Evolutionary conservation across 2,888 invertebrate genomes (phyloP).

Genomic region (Parnassius apollo): DNA sequence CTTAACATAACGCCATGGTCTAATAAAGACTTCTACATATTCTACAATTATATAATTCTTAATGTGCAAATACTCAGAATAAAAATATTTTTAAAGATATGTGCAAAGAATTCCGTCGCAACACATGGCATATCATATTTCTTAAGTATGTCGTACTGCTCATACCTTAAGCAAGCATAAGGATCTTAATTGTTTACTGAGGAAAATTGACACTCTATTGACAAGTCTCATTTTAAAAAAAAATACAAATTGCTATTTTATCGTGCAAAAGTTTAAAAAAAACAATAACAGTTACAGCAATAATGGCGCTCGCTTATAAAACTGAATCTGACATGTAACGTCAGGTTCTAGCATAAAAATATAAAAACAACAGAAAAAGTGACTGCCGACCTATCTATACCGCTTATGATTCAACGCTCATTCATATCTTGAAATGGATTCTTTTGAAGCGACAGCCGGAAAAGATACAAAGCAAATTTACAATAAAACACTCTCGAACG

Average conservation of each 20-base stretch:
- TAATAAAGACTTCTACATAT: background rate
- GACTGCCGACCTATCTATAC: slow-evolving; percentile 17
- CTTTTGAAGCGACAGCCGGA: slow-evolving; percentile 36
- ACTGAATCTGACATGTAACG: slow-evolving; percentile 13
- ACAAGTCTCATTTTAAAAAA: slow-evolving; percentile 11
- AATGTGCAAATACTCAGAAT: background rate
- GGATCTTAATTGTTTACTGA: background rate
- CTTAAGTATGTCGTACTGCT: slow-evolving; percentile 11
- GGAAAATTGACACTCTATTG: background rate
- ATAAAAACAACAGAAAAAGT: slow-evolving; percentile 16
- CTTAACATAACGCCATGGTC: background rate
- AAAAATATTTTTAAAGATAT: slow-evolving; percentile 7
- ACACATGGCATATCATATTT: slow-evolving; percentile 7
- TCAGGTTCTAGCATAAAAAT: background rate
- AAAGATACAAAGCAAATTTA: slow-evolving; percentile 41
- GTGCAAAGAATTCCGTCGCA: slow-evolving; percentile 12
- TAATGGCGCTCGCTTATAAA: background rate
- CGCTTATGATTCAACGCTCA: slow-evolving; percentile 46
- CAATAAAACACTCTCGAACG: slow-evolving; percentile 43
- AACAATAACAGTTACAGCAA: slow-evolving; percentile 20
- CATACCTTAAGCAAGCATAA: background rate
- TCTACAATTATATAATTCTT: background rate
- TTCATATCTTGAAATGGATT: slow-evolving; percentile 41
- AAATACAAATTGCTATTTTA: background rate
- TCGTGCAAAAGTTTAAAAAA: background rate